Conservation (phyloP, 2,797 vertebrate species). For the Amazona finschi region DNA sequence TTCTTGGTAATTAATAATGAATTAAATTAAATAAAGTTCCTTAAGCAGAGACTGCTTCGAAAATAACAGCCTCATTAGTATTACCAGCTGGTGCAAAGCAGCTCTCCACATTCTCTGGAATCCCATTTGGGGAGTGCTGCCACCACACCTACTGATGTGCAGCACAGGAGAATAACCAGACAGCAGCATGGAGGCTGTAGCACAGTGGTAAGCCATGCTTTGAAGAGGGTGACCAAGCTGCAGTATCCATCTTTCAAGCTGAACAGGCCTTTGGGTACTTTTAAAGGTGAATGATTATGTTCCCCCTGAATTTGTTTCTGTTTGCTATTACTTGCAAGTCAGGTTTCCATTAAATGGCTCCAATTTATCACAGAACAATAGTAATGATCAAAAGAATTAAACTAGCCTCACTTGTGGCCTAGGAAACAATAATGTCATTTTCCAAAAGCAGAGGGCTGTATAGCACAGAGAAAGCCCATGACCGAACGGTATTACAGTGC, state of each 20-base stretch:
- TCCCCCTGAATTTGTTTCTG: not conserved
- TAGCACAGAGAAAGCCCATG: not conserved
- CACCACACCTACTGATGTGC: fast-evolving
- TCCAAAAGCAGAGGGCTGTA: not conserved
- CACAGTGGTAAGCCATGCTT: not conserved
- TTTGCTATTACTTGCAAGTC: not conserved
- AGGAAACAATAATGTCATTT: not conserved
- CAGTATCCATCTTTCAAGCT: not conserved
- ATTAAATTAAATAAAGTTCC: not conserved
- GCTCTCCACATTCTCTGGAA: fast-evolving
- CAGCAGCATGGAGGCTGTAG: not conserved
- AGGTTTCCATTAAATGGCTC: not conserved
- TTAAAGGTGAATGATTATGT: not conserved
- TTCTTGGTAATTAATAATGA: not conserved
- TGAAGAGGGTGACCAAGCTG: not conserved
- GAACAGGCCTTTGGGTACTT: not conserved
- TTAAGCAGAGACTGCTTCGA: not conserved
- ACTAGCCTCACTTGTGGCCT: not conserved
- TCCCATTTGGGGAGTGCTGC: fast-evolving
- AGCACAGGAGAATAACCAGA: not conserved
- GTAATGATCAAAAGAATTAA: not conserved
- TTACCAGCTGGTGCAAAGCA: not conserved
- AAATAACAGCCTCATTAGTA: not conserved
- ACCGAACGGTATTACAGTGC: not conserved
- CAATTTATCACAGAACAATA: not conserved